Conservation (phyloP, 2,113 vertebrate genomes). For the Alexandromys fortis region DNA sequence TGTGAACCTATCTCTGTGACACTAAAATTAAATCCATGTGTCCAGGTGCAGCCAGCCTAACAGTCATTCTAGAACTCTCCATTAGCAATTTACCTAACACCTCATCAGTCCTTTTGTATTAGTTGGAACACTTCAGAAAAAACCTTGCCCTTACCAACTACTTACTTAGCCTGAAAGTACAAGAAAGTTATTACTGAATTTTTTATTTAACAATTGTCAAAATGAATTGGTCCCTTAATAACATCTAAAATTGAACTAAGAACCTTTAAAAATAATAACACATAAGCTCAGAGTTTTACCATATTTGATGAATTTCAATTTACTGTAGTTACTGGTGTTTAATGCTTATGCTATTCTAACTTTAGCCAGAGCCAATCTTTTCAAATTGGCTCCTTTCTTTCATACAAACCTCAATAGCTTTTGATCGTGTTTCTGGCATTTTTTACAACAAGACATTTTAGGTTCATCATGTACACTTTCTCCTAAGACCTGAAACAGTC, state of each 20-base stretch:
- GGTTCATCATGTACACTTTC: neutral
- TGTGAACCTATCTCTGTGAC: neutral
- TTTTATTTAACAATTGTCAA: conserved; percentile 33
- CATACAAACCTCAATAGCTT: neutral
- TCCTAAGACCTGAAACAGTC: neutral
- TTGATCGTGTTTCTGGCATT: conserved; percentile 5
- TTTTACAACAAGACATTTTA: neutral
- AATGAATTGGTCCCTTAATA: neutral
- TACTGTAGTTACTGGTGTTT: neutral
- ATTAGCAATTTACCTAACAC: neutral
- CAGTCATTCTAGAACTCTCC: neutral
- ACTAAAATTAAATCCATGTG: neutral
- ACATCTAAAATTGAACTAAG: neutral
- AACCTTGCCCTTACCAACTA: neutral
- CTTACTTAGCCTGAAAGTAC: neutral
- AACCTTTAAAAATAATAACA: neutral
- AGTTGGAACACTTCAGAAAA: conserved; percentile 28
- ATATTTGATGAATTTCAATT: neutral
- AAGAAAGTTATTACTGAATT: neutral
- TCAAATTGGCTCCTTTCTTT: neutral
- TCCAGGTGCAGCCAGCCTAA: neutral
- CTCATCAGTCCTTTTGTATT: neutral
- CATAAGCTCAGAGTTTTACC: conserved; percentile 15
- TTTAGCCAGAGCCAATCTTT: neutral
- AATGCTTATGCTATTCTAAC: neutral